Conservation (phyloP, 2,888 invertebrate genomes). For the Ornithoptera alexandrae region DNA sequence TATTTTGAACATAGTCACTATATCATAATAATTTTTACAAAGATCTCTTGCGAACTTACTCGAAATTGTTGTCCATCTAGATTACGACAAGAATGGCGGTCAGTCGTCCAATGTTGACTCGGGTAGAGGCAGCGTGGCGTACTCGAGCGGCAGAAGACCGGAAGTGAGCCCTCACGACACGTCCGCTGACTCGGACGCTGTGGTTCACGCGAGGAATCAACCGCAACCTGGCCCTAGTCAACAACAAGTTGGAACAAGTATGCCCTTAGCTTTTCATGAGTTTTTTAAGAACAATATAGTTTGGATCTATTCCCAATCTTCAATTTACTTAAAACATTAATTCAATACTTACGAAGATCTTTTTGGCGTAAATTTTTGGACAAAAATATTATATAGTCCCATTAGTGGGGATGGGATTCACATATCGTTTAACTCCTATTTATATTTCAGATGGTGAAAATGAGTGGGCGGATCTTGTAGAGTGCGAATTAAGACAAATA, state of each 20-base stretch:
- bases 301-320: too few relatives aligned
- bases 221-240: slow-evolving; percentile 67
- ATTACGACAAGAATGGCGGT: slow-evolving; percentile 87
- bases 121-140: slow-evolving; percentile 89
- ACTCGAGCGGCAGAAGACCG: slow-evolving; percentile 85
- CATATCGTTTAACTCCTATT: too few relatives aligned
- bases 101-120: slow-evolving; percentile 89
- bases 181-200: slow-evolving; percentile 81
- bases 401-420: too few relatives aligned
- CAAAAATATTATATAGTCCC: too few relatives aligned
- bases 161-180: slow-evolving; percentile 79
- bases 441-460: slow-evolving; percentile 81
- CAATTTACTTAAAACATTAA: too few relatives aligned
- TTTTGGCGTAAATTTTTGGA: too few relatives aligned
- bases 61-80: slow-evolving; percentile 49
- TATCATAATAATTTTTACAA: slow-evolving; percentile 8
- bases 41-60: not conserved
- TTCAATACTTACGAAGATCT: too few relatives aligned
- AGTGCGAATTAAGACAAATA: slow-evolving; percentile 88
- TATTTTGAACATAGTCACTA: not conserved
- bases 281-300: too few relatives aligned
- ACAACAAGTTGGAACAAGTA: slow-evolving; percentile 56
- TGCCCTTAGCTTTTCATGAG: slow-evolving; percentile 13
- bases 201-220: slow-evolving; percentile 48
- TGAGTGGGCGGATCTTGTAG: slow-evolving; percentile 91